Conservation (phyloP, 2,113 vertebrate genomes). For the Malurus melanocephalus region DNA sequence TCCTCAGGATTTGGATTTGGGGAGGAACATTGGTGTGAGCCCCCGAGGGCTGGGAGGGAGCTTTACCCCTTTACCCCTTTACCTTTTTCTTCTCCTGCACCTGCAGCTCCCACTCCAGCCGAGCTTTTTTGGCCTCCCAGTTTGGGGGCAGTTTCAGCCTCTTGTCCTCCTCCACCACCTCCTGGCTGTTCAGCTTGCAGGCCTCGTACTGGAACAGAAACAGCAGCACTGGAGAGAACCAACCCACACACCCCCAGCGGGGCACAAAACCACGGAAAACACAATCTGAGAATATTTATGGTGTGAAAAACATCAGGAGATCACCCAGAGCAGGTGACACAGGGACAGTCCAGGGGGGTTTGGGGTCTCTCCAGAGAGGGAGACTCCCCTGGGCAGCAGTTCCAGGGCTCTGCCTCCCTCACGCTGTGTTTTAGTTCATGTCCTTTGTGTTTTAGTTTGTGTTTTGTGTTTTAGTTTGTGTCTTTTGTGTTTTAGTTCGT, state of each 20-base stretch:
- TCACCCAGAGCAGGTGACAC: neutral
- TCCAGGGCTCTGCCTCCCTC: neutral
- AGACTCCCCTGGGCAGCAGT: neutral
- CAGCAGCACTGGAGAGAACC: accelerated
- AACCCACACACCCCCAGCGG: accelerated
- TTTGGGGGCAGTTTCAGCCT: conserved; percentile 88
- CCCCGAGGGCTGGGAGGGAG: accelerated
- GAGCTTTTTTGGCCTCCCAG: conserved; percentile 93
- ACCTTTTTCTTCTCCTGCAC: conserved; percentile 91
- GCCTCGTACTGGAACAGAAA: conserved; percentile 83
- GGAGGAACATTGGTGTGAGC: accelerated
- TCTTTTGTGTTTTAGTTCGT: too few species aligned
- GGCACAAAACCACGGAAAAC: accelerated
- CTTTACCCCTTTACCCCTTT: neutral
- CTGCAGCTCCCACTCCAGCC: conserved; percentile 89
- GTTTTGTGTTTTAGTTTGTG: too few species aligned
- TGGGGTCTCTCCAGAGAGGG: neutral
- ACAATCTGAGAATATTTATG: accelerated
- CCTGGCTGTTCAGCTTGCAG: conserved; percentile 90
- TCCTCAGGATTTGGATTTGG: accelerated
- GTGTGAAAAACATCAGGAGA: too few species aligned
- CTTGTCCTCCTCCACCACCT: conserved; percentile 93
- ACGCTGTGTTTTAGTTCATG: neutral
- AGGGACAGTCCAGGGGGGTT: neutral
- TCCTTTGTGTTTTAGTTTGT: too few species aligned